A percentile compares a stretch with the other conserved stretches of the same genome.
phyloP scores from a whole-genome alignment of 2,888 invertebrate species.

The Hoplodrina ambigua region DNA sequence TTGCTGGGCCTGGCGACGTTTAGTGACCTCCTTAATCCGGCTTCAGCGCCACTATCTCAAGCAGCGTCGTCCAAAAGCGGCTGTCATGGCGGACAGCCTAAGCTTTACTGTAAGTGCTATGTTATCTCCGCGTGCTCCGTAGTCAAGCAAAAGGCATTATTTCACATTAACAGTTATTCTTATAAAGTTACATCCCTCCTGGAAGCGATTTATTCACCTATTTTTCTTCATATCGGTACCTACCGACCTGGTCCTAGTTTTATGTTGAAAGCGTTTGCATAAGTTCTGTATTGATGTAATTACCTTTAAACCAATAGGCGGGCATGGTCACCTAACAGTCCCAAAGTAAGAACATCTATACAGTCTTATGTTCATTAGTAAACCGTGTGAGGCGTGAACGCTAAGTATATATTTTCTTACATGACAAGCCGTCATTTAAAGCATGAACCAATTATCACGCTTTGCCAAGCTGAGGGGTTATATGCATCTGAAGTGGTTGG shows the following conservation, averaged over 20 bases:
- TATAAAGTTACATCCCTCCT: conserved; percentile 84
- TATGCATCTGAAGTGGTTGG: conserved; percentile 71
- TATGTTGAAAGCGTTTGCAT: conserved; percentile 83
- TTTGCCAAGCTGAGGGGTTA: conserved; percentile 88
- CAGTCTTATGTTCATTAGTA: conserved; percentile 84
- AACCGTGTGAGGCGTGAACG: conserved; percentile 86
- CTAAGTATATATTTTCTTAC: conserved; percentile 72
- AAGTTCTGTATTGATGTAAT: conserved; percentile 73
- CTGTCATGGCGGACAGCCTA: conserved; percentile 85
- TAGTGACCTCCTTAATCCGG: conserved; percentile 85
- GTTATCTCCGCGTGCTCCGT: conserved; percentile 90
- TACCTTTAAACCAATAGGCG: conserved; percentile 76
- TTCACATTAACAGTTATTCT: conserved; percentile 84
- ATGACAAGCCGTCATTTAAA: conserved; percentile 81
- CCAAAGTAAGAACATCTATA: conserved; percentile 78
- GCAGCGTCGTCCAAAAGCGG: conserved; percentile 87
- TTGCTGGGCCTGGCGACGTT: conserved; percentile 87
- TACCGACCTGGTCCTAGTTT: conserved; percentile 79
- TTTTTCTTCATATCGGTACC: conserved; percentile 73
- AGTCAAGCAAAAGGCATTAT: conserved; percentile 89
- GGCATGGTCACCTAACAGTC: conserved; percentile 87
- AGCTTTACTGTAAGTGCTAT: conserved; percentile 90
- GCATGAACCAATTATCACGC: conserved; percentile 85
- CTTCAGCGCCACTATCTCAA: conserved; percentile 84
- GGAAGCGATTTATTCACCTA: conserved; percentile 83